These are phyloP conservation scores for Cheilosia grossa DNA, from an alignment of 2,888 invertebrate species.

Conservation along the genomic window DNA sequence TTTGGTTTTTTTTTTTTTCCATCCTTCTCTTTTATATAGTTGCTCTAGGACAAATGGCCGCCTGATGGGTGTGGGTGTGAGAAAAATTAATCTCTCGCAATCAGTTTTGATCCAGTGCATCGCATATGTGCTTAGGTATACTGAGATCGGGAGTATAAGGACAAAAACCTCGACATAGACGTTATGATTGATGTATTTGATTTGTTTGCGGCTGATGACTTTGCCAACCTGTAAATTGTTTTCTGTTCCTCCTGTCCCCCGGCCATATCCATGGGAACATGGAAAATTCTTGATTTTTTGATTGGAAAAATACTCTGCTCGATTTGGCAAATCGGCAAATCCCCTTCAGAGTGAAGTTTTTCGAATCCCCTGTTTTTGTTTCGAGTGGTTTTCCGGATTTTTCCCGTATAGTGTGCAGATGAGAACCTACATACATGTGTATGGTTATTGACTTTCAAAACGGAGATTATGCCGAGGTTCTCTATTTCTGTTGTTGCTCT, in stretches of 20 bases:
- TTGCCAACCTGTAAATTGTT: slow-evolving; percentile 62
- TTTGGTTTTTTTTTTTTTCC: slow-evolving; percentile 42
- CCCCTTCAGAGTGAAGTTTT: slow-evolving; percentile 55
- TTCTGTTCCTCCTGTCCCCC: slow-evolving; percentile 26
- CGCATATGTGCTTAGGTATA: slow-evolving; percentile 3
- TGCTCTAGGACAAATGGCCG: slow-evolving; percentile 54
- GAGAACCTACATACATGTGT: neutral
- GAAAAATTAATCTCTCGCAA: slow-evolving; percentile 74
- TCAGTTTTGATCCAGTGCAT: slow-evolving; percentile 66
- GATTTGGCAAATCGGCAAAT: slow-evolving; percentile 67
- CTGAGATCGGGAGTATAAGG: slow-evolving; percentile 23
- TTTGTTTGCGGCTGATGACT: slow-evolving; percentile 73
- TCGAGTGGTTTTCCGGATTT: slow-evolving; percentile 4
- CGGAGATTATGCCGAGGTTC: neutral
- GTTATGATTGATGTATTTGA: slow-evolving; percentile 74
- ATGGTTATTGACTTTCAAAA: slow-evolving; percentile 32
- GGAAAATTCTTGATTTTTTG: slow-evolving; percentile 46
- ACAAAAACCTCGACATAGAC: slow-evolving; percentile 69
- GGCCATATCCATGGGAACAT: neutral
- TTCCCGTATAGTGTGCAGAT: neutral
- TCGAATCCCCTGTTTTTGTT: slow-evolving; percentile 42
- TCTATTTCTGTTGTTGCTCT: neutral
- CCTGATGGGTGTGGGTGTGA: slow-evolving; percentile 43
- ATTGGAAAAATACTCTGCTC: slow-evolving; percentile 63
- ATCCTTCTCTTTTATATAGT: slow-evolving; percentile 42